These are phyloP conservation scores for Pantelozetes paolii DNA, from an alignment of 2,888 invertebrate genomes.

Conservation along the genomic window DNA sequence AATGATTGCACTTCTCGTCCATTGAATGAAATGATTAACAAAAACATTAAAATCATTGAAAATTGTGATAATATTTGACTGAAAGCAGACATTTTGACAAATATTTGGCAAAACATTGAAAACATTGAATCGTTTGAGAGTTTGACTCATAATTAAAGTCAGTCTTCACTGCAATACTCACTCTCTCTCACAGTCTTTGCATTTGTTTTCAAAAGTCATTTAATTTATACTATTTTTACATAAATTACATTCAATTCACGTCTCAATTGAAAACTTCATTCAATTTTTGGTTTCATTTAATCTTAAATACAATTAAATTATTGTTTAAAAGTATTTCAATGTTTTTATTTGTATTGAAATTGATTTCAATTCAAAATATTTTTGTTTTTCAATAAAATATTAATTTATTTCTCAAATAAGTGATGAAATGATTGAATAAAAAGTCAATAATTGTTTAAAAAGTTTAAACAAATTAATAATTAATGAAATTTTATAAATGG, in stretches of 20 bases:
- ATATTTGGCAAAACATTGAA: not conserved
- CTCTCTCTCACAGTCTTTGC: too few relatives aligned
- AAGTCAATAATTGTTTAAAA: too few relatives aligned
- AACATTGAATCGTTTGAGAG: not conserved
- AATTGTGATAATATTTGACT: not conserved
- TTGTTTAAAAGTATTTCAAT: too few relatives aligned
- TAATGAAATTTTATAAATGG: too few relatives aligned
- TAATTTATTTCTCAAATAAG: too few relatives aligned
- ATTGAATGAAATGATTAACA: not conserved
- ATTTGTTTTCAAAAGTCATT: not conserved
- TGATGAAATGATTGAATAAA: too few relatives aligned
- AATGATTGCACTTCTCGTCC: not conserved
- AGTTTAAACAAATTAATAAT: too few relatives aligned
- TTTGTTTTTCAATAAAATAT: too few relatives aligned
- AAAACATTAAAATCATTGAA: not conserved
- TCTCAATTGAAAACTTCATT: not conserved
- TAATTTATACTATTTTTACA: not conserved
- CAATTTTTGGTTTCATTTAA: too few relatives aligned
- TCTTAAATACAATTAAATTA: too few relatives aligned
- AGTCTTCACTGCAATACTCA: conserved; percentile 21
- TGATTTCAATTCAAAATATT: too few relatives aligned
- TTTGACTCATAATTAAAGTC: not conserved
- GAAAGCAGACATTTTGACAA: conserved; percentile 21
- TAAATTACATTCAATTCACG: not conserved
- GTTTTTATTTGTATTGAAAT: too few relatives aligned